These are phyloP conservation scores for Arion vulgaris DNA, from an alignment of 1,140 invertebrate genomes.

Conservation along the genomic window DNA sequence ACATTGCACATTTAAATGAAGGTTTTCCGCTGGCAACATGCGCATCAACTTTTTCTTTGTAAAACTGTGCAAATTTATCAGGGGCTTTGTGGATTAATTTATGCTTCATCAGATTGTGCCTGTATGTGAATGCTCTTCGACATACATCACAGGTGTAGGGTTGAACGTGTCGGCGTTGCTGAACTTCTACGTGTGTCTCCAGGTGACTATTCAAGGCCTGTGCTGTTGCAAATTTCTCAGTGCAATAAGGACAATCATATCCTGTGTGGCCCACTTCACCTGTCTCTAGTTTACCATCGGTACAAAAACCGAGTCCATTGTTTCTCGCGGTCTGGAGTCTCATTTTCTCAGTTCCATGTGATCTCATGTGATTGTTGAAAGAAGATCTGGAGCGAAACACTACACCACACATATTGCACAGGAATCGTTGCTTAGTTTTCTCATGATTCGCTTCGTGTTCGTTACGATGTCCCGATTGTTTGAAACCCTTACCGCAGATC, in stretches of 20 bases:
- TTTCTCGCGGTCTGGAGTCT: neutral
- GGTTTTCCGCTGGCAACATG: constrained; percentile 42
- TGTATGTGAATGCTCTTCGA: constrained; percentile 41
- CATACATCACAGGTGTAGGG: constrained; percentile 41
- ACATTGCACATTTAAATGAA: constrained; percentile 32
- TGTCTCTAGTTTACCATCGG: neutral
- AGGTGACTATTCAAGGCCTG: constrained; percentile 43
- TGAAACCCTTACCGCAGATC: constrained; percentile 43
- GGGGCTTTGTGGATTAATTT: constrained; percentile 30
- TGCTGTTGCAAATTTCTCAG: constrained; percentile 39
- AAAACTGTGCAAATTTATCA: constrained; percentile 33
- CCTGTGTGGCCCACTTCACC: neutral
- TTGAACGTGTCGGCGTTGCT: constrained; percentile 43
- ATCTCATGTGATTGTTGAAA: constrained; percentile 42
- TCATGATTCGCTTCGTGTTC: constrained; percentile 44
- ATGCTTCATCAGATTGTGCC: constrained; percentile 44
- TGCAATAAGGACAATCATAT: constrained; percentile 44
- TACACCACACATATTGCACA: constrained; percentile 44
- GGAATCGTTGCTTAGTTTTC: constrained; percentile 28
- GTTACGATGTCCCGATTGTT: constrained; percentile 44
- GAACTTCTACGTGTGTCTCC: constrained; percentile 39
- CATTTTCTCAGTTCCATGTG: constrained; percentile 25
- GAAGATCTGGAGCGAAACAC: constrained; percentile 43
- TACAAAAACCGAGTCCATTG: neutral
- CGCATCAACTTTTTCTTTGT: constrained; percentile 31